Percentiles rank a stretch among this genome's conserved stretches.
Evolutionary conservation across 92 coral and sea anemone species (phyloP).

Genomic region (Anthopleura xanthogrammica): DNA sequence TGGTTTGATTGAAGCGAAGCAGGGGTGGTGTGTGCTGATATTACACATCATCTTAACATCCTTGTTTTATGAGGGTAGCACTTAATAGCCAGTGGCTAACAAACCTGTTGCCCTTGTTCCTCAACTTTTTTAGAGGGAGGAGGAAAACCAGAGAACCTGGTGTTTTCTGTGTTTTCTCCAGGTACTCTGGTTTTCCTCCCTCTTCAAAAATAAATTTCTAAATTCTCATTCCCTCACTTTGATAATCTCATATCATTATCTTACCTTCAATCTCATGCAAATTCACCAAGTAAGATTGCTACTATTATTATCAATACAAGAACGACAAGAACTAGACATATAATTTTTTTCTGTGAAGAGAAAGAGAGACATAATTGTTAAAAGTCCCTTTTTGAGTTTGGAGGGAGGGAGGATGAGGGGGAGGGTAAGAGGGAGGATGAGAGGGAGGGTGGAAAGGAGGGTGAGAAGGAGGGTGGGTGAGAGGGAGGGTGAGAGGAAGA

Average conservation of each 20-base stretch:
- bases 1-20: background rate
- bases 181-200: background rate
- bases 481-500: background rate
- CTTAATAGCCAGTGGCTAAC: no score
- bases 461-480: background rate
- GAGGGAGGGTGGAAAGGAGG: background rate
- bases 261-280: conserved; percentile 12
- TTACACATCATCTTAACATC: no score
- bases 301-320: conserved; percentile 57
- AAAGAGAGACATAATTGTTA: background rate
- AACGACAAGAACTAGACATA: conserved; percentile 52
- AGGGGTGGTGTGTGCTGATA: background rate
- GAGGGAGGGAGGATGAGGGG: background rate
- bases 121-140: no score
- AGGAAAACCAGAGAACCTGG: no score
- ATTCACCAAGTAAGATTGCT: background rate
- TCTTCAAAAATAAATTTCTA: no score
- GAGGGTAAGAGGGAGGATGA: background rate
- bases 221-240: no score
- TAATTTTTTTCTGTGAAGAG: conserved; percentile 79
- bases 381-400: no score
- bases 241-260: background rate
- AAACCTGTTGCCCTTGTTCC: no score
- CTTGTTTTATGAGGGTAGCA: no score
- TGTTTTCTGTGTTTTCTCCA: no score